Percentiles rank a stretch among this genome's conserved stretches.
Evolutionary conservation across 2,113 vertebrate genomes (phyloP).

Genomic region (Anseranas semipalmata): DNA sequence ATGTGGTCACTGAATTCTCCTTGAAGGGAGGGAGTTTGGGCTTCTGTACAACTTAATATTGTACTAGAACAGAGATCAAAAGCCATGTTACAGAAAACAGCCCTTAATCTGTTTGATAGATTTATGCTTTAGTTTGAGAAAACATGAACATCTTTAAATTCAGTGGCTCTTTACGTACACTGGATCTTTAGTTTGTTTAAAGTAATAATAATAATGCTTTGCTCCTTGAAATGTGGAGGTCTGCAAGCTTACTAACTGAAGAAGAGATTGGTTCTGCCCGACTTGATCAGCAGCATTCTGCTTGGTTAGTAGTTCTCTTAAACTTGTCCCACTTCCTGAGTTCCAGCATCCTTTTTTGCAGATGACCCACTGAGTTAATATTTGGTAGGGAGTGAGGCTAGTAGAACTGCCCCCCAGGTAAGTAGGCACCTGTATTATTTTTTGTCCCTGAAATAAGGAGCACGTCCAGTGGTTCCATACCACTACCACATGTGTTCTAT

Average conservation of each 20-base stretch:
- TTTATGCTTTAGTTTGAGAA: not conserved
- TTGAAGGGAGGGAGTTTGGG: not conserved
- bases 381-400: not conserved
- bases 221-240: not conserved
- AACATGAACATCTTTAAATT: not conserved
- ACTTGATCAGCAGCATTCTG: not conserved
- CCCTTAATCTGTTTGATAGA: not conserved
- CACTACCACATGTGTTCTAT: not conserved
- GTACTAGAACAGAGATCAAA: not conserved
- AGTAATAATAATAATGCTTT: not conserved
- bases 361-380: not conserved
- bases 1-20: not conserved
- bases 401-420: not conserved
- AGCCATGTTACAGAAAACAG: not conserved
- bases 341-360: not conserved
- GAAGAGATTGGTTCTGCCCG: not conserved
- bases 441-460: not conserved
- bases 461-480: not conserved
- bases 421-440: not conserved
- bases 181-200: not conserved
- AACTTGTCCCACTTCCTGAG: not conserved
- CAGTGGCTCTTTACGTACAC: not conserved
- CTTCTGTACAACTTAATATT: not conserved
- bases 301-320: not conserved
- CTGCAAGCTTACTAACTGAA: not conserved